These are phyloP conservation scores for Axinella damicornis DNA, from an alignment of 37 sponge, comb jelly and placozoan species.

Conservation along the genomic window DNA sequence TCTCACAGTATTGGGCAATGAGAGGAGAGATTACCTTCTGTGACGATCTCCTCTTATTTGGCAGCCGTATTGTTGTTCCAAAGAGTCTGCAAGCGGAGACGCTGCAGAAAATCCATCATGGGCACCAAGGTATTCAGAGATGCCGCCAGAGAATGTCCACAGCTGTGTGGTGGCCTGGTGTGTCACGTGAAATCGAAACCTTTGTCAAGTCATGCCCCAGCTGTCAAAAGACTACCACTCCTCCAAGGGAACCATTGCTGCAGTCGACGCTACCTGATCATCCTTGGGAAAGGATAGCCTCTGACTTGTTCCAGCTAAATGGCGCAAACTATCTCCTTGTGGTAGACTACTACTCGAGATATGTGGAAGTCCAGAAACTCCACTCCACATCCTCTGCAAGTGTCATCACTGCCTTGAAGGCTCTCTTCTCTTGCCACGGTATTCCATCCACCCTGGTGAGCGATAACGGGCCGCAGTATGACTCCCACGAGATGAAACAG, in stretches of 20 bases:
- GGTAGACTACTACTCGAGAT: constrained; percentile 49
- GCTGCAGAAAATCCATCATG: not conserved
- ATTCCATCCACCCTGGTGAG: not conserved
- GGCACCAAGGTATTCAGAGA: not conserved
- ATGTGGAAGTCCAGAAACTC: constrained; percentile 29
- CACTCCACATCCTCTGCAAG: not conserved
- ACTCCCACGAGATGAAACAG: not conserved
- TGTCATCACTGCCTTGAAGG: not conserved
- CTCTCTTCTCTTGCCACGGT: not conserved
- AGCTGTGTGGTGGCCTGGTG: constrained; percentile 1
- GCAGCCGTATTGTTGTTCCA: constrained; percentile 21
- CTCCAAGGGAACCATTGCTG: constrained; percentile 1
- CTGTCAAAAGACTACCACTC: not conserved
- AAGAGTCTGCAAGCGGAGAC: constrained; percentile 1
- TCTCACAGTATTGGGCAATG: constrained; percentile 4
- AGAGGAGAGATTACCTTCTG: not conserved
- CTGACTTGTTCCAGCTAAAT: constrained; percentile 46
- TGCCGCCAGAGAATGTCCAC: not conserved
- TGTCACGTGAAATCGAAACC: not conserved
- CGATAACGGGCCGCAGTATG: not conserved
- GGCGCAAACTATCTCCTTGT: constrained; percentile 11
- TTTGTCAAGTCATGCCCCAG: not conserved
- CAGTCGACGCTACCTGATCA: not conserved
- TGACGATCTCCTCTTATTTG: constrained; percentile 17
- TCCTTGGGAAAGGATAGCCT: constrained; percentile 37